Evolutionary conservation across 2,888 invertebrate genomes (phyloP), one percentile per base, ranked within the genome.

Genomic region (Lasioglossum leucozonium): DNA sequence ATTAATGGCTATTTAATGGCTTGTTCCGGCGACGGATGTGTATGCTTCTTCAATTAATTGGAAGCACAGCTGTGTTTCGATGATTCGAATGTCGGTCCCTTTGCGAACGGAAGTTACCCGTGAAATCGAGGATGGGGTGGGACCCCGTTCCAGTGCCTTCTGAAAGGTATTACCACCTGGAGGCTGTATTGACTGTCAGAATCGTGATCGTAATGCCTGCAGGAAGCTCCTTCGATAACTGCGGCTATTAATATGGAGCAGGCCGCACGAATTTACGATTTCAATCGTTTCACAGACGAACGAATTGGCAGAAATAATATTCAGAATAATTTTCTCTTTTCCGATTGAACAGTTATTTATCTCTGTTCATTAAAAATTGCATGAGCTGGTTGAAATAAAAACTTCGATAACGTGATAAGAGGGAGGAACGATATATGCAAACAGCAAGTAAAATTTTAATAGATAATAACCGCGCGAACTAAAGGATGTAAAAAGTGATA

Each of bases 41-140:
- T 40, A 37, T 71, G 71, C 26, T 71, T 71, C 26, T 42, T 42
- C n/a, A 37, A 71, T 71, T 71, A 71, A 71, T 42, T 42, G 71
- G 16, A 42, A 26, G 26, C 42, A n/a, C 71, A 71, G 71, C 26
- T 71, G 71, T 71, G 42, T 71, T 71, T 42, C 71, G 71, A 42
- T 26, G n/a, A 71, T 42, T 71, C 71, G 71, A 22, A 6, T 16
- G 42, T n/a, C 71, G 71, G 71, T 13, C 37, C 67, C 34, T 37
- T 67, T 37, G 37, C 37, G 10, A 22, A 22, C 22, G 22, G 67
- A 67, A 67, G 67, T 22, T 22, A 37, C 11, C 67, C 67, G 67
- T 67, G 40, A 67, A 67, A 67, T 67, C 18, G 65, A 18, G 65
- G 30, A 65, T 16, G 16, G 65, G 30, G 18, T 34, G 65, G 8